phyloP scores from a whole-genome alignment of 2,113 vertebrate genomes.

The Serilophus lunatus region DNA sequence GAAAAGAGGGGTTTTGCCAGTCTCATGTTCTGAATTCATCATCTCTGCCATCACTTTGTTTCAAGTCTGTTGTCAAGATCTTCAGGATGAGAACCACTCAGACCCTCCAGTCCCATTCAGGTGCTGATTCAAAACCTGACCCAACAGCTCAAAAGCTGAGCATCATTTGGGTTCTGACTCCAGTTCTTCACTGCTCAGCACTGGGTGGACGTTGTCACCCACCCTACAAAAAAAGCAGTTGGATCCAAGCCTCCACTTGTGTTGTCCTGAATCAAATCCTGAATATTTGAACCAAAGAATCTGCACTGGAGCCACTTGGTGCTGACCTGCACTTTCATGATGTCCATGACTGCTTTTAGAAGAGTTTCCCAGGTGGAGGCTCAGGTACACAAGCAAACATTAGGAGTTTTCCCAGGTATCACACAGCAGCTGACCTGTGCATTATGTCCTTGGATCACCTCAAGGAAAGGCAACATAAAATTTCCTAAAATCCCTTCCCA shows the following conservation, averaged over 20 bases:
- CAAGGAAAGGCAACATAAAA: neutral
- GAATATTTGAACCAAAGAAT: neutral
- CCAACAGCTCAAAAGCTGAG: neutral
- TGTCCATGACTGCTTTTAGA: neutral
- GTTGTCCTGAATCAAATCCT: accelerated
- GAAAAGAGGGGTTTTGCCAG: neutral
- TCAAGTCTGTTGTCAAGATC: neutral
- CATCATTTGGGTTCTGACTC: neutral
- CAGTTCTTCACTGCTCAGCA: neutral
- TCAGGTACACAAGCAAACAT: neutral
- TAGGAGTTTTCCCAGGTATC: neutral
- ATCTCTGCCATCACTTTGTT: neutral
- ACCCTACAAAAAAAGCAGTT: neutral
- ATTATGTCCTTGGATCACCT: neutral
- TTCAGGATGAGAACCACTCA: neutral
- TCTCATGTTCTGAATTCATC: neutral
- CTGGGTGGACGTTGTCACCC: neutral
- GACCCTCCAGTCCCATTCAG: neutral
- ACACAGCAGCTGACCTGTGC: neutral
- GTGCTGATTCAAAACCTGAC: neutral
- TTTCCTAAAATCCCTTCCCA: neutral
- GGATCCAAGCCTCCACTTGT: neutral
- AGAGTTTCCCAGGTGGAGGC: neutral
- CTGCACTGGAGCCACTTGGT: neutral
- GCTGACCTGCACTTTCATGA: neutral